phyloP scores from a whole-genome alignment of 2,797 vertebrate genomes.

The Benthosema pterotum region DNA sequence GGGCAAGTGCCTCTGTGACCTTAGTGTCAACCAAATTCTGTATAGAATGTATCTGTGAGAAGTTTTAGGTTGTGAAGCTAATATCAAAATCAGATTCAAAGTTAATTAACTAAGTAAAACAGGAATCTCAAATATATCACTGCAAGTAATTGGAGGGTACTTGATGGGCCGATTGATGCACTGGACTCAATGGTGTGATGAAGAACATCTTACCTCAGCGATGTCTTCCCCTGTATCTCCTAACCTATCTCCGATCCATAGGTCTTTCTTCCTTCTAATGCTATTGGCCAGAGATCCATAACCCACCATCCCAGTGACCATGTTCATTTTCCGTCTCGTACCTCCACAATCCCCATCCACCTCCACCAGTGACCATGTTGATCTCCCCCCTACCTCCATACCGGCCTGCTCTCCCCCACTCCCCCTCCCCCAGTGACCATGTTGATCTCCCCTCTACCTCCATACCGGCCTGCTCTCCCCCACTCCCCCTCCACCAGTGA shows the following conservation, averaged over 20 bases:
- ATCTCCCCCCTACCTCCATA: no score
- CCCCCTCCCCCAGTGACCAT: no score
- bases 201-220: conserved; percentile 39
- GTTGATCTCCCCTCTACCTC: neutral
- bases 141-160: conserved; percentile 32
- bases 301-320: conserved; percentile 46
- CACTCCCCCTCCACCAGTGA: neutral
- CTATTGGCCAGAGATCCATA: conserved; percentile 1
- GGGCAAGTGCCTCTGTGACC: no score
- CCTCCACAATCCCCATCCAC: neutral
- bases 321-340: conserved; percentile 13
- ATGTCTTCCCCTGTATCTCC: conserved; percentile 51
- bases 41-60: no score
- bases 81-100: no score
- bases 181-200: conserved; percentile 25
- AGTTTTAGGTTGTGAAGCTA: no score
- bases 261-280: conserved; percentile 27
- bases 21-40: no score
- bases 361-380: neutral
- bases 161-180: conserved; percentile 53
- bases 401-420: no score
- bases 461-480: neutral
- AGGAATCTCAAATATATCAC: no score
- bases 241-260: conserved; percentile 4
- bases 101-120: no score